phyloP scores from a whole-genome alignment of 2,797 vertebrate genomes.

The Chromobotia macracanthus region DNA sequence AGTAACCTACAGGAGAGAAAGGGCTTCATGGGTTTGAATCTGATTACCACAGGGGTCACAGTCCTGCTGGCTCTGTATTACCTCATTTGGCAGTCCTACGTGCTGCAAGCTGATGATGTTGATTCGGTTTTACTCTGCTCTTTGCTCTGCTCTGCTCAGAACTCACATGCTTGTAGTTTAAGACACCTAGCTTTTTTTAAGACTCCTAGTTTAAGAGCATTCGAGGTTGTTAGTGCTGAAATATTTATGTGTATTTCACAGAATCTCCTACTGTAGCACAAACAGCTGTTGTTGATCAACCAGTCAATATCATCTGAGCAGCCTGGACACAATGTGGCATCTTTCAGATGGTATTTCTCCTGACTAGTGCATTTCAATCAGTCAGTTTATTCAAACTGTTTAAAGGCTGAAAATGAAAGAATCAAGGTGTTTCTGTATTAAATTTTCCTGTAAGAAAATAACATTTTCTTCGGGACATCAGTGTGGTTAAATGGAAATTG shows the following conservation, averaged over 20 bases:
- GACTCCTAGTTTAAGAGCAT: too few relatives aligned
- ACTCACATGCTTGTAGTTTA: slow-evolving; percentile 6
- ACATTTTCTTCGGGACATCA: too few relatives aligned
- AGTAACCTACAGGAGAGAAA: slow-evolving; percentile 86
- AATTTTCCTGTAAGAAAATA: too few relatives aligned
- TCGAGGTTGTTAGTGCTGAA: slow-evolving; percentile 42
- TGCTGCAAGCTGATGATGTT: slow-evolving; percentile 79
- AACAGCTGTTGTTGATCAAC: slow-evolving; percentile 37
- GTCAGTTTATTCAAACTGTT: too few relatives aligned
- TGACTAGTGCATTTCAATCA: neutral
- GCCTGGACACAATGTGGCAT: neutral
- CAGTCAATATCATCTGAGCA: slow-evolving; percentile 51
- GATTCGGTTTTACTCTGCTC: slow-evolving; percentile 67
- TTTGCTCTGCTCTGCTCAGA: too few relatives aligned
- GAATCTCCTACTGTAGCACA: neutral
- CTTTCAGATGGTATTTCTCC: neutral
- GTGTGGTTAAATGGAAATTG: too few relatives aligned
- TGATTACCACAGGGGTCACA: slow-evolving; percentile 67
- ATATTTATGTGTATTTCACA: slow-evolving; percentile 48
- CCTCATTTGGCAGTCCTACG: slow-evolving; percentile 83
- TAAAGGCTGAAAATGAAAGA: too few relatives aligned
- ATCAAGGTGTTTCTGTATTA: too few relatives aligned
- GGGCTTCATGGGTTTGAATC: slow-evolving; percentile 71
- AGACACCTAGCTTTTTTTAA: neutral
- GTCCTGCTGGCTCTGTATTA: slow-evolving; percentile 78